phyloP scores from a whole-genome alignment of 1,140 invertebrate species.

The Meteorus sp. region DNA sequence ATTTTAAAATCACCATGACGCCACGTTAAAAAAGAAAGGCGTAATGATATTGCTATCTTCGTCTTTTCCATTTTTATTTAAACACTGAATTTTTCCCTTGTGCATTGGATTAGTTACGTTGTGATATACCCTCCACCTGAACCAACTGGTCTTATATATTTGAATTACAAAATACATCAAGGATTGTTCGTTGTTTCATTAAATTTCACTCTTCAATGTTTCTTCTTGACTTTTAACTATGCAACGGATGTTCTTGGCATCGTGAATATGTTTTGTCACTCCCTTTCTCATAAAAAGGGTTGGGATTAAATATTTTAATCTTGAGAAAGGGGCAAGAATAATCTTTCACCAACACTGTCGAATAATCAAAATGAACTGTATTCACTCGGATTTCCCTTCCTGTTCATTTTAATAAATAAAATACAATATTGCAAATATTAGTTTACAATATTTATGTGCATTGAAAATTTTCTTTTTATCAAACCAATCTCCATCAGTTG shows the following conservation, averaged over 20 bases:
- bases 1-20: no score
- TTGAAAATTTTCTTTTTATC: no score
- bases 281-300: constrained; percentile 25
- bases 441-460: no score
- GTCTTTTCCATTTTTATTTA: constrained; percentile 30
- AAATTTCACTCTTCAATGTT: constrained; percentile 32
- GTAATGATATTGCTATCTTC: constrained; percentile 26
- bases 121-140: not conserved
- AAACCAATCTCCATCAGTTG: no score
- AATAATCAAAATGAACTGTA: no score
- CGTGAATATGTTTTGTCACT: constrained; percentile 19
- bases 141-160: constrained; percentile 30
- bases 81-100: constrained; percentile 41
- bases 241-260: constrained; percentile 14
- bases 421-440: no score
- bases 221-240: not conserved
- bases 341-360: no score
- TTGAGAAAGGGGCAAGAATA: constrained; percentile 4
- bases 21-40: not conserved
- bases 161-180: constrained; percentile 46
- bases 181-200: constrained; percentile 42
- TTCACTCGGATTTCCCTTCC: no score
- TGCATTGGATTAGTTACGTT: no score
- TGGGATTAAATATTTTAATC: constrained; percentile 41
- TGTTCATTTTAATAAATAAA: no score